Evolutionary conservation across 2,797 vertebrate species (phyloP).

Genomic region (Pseudochaenichthys georgianus): DNA sequence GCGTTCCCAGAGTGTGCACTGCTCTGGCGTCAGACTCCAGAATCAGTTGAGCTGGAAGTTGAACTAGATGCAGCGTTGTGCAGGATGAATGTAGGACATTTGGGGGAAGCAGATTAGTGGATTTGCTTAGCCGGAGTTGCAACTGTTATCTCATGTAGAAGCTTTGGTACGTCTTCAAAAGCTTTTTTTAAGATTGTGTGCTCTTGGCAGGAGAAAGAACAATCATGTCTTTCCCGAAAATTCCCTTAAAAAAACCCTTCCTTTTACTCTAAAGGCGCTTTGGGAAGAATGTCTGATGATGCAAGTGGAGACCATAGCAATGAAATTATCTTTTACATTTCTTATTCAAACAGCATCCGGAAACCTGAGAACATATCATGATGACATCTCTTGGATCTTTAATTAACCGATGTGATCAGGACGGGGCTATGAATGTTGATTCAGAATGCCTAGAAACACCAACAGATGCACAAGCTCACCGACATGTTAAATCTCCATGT

Average conservation of each 20-base stretch:
- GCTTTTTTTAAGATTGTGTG: constrained; percentile 33
- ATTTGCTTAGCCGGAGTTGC: constrained; percentile 38
- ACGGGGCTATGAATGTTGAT: constrained; percentile 40
- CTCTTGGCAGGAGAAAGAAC: constrained; percentile 37
- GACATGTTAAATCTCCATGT: neutral
- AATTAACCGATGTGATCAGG: constrained; percentile 58
- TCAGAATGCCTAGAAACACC: constrained; percentile 15
- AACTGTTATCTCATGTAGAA: neutral
- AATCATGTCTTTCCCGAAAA: constrained; percentile 34
- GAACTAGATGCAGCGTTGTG: constrained; percentile 21
- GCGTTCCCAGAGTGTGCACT: constrained; percentile 2
- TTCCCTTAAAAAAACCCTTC: neutral
- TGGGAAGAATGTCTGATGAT: constrained; percentile 63
- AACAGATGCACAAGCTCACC: neutral
- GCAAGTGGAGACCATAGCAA: constrained; percentile 57
- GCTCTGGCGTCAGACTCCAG: constrained; percentile 1
- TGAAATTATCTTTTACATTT: constrained; percentile 54
- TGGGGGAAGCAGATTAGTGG: constrained; percentile 30
- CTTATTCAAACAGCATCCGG: constrained; percentile 39
- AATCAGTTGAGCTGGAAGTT: constrained; percentile 19
- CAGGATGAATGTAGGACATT: neutral
- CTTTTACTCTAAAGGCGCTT: constrained; percentile 37
- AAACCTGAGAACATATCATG: constrained; percentile 53
- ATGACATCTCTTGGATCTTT: constrained; percentile 69
- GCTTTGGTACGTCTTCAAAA: constrained; percentile 28